Evolutionary conservation across 2,888 invertebrate species (phyloP).

Genomic region (Lycophotia porphyrea): DNA sequence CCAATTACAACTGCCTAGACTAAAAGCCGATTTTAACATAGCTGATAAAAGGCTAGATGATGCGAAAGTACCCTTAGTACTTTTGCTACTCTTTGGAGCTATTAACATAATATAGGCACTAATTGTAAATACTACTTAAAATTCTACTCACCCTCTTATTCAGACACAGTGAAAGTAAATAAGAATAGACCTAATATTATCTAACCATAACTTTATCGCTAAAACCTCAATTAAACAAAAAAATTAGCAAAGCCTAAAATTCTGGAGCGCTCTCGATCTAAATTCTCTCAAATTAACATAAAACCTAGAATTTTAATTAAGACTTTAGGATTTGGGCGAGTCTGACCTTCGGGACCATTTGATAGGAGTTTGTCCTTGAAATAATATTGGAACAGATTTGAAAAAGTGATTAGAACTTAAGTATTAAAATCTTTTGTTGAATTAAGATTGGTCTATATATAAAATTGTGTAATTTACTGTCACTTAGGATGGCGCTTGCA

Average conservation of each 20-base stretch:
- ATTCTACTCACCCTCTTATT: background rate
- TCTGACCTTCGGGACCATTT: conserved; percentile 45
- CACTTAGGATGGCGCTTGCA: too few relatives aligned
- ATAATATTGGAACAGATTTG: conserved; percentile 31
- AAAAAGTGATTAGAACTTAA: conserved; percentile 18
- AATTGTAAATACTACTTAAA: background rate
- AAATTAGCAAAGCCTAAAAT: conserved; percentile 54
- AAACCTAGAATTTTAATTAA: conserved; percentile 65
- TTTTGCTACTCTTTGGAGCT: background rate
- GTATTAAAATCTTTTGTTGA: background rate
- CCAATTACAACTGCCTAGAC: too few relatives aligned
- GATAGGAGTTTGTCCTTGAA: conserved; percentile 40
- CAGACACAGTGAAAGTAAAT: conserved; percentile 16
- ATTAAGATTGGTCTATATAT: background rate
- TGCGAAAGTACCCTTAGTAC: background rate
- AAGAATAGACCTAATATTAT: conserved; percentile 21
- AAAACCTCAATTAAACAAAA: conserved; percentile 53
- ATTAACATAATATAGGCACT: background rate
- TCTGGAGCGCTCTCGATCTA: conserved; percentile 45
- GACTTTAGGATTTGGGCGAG: conserved; percentile 46
- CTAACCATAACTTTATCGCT: conserved; percentile 26
- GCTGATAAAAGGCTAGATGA: background rate
- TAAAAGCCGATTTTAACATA: too few relatives aligned
- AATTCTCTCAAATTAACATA: conserved; percentile 65
- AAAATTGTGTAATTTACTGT: background rate